These are phyloP conservation scores for Valencia hispanica DNA, from an alignment of 2,797 vertebrate species.

Conservation along the genomic window DNA sequence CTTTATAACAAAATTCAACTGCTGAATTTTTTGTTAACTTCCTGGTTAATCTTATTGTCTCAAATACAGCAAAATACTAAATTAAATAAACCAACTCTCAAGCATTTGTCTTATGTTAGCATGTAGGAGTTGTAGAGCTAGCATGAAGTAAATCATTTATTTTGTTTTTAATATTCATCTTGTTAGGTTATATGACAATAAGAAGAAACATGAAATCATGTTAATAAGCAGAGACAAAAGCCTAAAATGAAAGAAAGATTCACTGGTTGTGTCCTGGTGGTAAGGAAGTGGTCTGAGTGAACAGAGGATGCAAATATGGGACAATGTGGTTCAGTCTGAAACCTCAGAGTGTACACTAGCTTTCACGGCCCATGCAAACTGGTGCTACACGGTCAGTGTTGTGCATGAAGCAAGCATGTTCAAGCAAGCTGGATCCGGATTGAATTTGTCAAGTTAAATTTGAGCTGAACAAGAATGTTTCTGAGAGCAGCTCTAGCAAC, in stretches of 20 bases:
- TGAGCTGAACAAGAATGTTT: not conserved
- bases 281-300: slow-evolving; percentile 22
- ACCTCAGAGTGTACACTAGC: not conserved
- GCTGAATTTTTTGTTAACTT: not conserved
- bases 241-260: not conserved
- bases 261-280: slow-evolving; percentile 5
- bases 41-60: not conserved
- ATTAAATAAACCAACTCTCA: not conserved
- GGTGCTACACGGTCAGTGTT: not conserved
- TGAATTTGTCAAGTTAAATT: not conserved
- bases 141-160: not conserved
- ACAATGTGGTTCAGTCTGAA: slow-evolving; percentile 10
- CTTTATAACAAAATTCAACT: not conserved
- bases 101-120: not conserved
- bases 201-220: not conserved
- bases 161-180: not conserved
- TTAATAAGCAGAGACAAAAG: not conserved
- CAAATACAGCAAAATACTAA: not conserved
- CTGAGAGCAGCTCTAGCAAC: too few relatives aligned
- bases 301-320: slow-evolving; percentile 2
- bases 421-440: not conserved
- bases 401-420: not conserved
- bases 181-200: not conserved
- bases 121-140: not conserved
- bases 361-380: not conserved